Conservation (phyloP, 2,797 vertebrate genomes). For the Gobionotothen gibberifrons region DNA sequence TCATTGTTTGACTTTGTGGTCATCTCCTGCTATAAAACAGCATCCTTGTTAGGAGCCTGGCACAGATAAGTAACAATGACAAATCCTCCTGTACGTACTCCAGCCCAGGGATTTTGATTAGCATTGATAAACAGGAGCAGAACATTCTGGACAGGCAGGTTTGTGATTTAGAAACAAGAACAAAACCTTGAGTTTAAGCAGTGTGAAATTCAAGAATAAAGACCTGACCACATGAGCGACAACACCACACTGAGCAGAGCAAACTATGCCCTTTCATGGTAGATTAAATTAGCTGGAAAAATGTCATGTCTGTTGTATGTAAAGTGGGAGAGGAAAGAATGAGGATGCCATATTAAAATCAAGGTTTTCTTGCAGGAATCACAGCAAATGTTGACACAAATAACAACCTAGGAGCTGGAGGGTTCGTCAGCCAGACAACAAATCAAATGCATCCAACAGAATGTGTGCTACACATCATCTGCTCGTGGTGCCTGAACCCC, state of each 20-base stretch:
- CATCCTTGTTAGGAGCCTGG: background rate
- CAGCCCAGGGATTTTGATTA: background rate
- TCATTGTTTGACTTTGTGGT: conserved; percentile 3
- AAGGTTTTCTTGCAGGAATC: conserved; percentile 56
- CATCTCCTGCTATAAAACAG: conserved; percentile 8
- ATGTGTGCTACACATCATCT: conserved; percentile 55
- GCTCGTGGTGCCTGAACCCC: conserved; percentile 57
- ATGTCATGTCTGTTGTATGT: conserved; percentile 37
- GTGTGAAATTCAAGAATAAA: conserved; percentile 20
- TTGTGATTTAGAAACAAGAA: conserved; percentile 28
- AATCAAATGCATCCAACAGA: conserved; percentile 64
- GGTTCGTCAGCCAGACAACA: conserved; percentile 53
- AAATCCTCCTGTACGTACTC: background rate
- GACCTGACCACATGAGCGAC: conserved; percentile 8
- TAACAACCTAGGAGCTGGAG: conserved; percentile 34
- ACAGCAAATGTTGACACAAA: conserved; percentile 63
- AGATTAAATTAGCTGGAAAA: conserved; percentile 17
- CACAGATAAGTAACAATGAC: background rate
- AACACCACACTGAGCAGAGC: background rate
- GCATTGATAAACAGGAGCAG: background rate
- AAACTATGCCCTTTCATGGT: conserved; percentile 15
- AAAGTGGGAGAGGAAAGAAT: conserved; percentile 29
- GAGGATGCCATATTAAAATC: conserved; percentile 56
- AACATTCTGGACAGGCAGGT: conserved; percentile 10
- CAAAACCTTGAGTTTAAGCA: conserved; percentile 14